Evolutionary conservation across 37 sponge, comb jelly and placozoan species (phyloP).

Genomic region (Haliclona indistincta): DNA sequence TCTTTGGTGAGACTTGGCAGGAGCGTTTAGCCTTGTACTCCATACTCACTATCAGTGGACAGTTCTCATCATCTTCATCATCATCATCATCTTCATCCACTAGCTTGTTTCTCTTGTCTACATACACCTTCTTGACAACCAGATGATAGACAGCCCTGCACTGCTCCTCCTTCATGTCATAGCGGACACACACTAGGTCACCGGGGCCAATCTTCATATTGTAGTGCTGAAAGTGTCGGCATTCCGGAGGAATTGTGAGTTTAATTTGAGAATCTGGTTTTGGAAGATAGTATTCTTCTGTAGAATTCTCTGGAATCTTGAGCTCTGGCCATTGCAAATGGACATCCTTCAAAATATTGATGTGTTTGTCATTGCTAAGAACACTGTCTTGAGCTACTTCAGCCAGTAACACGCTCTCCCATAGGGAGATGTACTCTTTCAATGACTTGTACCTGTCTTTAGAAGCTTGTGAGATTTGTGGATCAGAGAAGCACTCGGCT

Average conservation of each 20-base stretch:
- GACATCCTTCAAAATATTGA: slow-evolving; percentile 42
- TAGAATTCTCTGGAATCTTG: slow-evolving; percentile 2
- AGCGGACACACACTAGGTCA: slow-evolving; percentile 68
- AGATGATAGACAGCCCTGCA: slow-evolving; percentile 62
- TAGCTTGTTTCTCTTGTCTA: too few relatives aligned
- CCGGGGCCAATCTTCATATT: slow-evolving; percentile 58
- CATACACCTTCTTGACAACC: too few relatives aligned
- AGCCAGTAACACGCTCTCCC: slow-evolving; percentile 64
- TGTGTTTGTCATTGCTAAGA: slow-evolving; percentile 2
- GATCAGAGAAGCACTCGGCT: slow-evolving; percentile 63
- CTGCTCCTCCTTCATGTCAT: slow-evolving; percentile 1
- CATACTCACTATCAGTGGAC: slow-evolving; percentile 1
- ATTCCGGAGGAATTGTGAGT: slow-evolving; percentile 11
- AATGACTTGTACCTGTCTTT: slow-evolving; percentile 20
- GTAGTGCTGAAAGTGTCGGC: slow-evolving; percentile 3
- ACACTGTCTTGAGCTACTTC: slow-evolving; percentile 59
- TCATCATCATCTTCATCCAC: neutral
- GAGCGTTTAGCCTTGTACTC: slow-evolving; percentile 33
- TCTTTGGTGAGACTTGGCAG: slow-evolving; percentile 9
- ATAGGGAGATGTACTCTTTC: slow-evolving; percentile 44
- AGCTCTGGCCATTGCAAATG: slow-evolving; percentile 60
- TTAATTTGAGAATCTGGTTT: slow-evolving; percentile 2
- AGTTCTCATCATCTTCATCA: neutral
- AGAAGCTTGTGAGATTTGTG: slow-evolving; percentile 46
- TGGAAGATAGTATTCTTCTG: slow-evolving; percentile 24